phyloP scores from a whole-genome alignment of 2,113 vertebrate genomes.

The Tringa solitaria region DNA sequence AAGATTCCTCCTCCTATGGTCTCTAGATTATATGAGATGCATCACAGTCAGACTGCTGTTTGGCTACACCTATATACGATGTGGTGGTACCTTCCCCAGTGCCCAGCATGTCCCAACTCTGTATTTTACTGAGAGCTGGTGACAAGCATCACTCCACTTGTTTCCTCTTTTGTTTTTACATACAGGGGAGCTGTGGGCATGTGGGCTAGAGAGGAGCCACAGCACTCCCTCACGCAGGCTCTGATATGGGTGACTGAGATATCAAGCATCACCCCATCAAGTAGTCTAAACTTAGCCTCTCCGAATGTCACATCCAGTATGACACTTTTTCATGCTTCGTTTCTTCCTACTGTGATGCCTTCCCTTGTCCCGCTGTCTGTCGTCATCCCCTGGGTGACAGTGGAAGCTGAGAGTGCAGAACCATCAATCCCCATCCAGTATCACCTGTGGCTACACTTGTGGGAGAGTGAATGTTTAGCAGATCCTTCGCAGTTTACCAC shows the following conservation, averaged over 20 bases:
- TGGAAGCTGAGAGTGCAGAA: background rate
- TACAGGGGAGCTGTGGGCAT: background rate
- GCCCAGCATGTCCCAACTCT: fast-evolving
- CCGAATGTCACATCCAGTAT: background rate
- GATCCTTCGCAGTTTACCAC: background rate
- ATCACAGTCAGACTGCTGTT: background rate
- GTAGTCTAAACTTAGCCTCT: background rate
- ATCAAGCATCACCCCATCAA: background rate
- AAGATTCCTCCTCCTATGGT: background rate
- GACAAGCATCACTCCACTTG: background rate
- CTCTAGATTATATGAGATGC: background rate
- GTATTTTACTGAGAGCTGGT: background rate
- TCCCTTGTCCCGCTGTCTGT: background rate
- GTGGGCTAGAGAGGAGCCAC: background rate
- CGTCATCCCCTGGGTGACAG: background rate
- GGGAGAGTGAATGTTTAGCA: background rate
- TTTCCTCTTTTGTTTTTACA: background rate
- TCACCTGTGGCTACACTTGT: background rate
- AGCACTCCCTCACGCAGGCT: background rate
- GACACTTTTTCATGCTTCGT: background rate
- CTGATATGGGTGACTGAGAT: background rate
- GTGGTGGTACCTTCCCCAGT: fast-evolving
- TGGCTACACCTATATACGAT: background rate
- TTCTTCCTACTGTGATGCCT: background rate
- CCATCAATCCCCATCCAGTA: background rate